These are phyloP conservation scores for Pedetes capensis DNA, from an alignment of 2,113 vertebrate species.

Conservation along the genomic window DNA sequence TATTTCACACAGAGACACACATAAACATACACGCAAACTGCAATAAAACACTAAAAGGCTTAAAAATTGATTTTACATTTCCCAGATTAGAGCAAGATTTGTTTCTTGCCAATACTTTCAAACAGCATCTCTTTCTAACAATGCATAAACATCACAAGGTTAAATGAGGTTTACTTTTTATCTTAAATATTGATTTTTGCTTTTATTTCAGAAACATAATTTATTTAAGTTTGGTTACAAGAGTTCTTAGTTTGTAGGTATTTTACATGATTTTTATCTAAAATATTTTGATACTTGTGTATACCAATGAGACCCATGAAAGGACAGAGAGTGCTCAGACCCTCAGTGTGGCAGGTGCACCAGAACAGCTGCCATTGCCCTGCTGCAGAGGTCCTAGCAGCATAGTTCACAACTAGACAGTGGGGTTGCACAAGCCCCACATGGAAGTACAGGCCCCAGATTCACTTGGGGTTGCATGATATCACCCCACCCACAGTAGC, in stretches of 20 bases:
- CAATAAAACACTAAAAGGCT: not conserved
- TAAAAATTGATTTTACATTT: conserved; percentile 8
- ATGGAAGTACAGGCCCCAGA: no score
- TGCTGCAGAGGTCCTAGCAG: no score
- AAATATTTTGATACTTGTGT: not conserved
- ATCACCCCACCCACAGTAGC: no score
- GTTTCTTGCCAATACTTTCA: not conserved
- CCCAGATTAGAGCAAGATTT: not conserved
- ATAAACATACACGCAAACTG: not conserved
- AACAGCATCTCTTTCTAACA: not conserved
- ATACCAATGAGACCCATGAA: no score
- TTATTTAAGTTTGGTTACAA: not conserved
- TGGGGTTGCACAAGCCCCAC: no score
- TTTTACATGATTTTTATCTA: not conserved
- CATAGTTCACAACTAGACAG: no score
- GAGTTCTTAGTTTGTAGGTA: not conserved
- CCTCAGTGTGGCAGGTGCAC: no score
- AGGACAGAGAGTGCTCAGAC: no score
- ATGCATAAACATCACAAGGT: not conserved
- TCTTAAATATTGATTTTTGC: not conserved
- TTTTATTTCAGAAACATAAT: not conserved
- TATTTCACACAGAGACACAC: not conserved
- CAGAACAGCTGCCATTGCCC: no score
- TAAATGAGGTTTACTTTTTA: conserved; percentile 16
- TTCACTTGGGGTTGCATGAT: no score